Base-by-base conservation (phyloP, 1,140 invertebrate genomes). In the Catajapyx aquilonaris region DNA sequence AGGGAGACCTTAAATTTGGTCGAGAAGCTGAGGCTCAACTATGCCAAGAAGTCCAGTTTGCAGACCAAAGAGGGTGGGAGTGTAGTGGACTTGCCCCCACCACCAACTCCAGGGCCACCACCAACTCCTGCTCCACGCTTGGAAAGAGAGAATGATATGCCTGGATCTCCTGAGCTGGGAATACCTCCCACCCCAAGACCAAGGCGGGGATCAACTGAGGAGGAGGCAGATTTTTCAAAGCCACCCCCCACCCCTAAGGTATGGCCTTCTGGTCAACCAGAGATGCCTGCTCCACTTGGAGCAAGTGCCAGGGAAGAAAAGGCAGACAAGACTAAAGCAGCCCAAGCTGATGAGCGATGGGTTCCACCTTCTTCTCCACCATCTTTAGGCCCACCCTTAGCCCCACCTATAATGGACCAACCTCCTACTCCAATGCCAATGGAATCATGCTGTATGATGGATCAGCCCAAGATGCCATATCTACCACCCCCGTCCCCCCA, bases 1-100 rank as follows among this genome's bases (percentile, higher is more conserved):
- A 57, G 73, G 30, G 79, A 79, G 57, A 81, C 79, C 1, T 52
- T 77, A 19, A 73, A 80, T 57, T 54, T 84, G 13, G 76, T 84
- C 5, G 76, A 81, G 44, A 77, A 81, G 52, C 54, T 83, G 11
- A 56, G 77, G 36, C 66, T 78, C 61, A 68, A 66, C 37, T 53
- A 72, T 42, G 68, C 66, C 10, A 70, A 69, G 43, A 74, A 73
- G 50, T 67, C 67, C 7, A 63, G n/a, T n/a, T n/a, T n/a, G n/a
- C 23, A 21, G 2, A 13, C 20, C 23, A 16, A 15, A 22, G 35
- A 36, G 13, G 17, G 10, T 2, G 17, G 11, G 2, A 16, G 9
- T 2, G 17, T 20, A 11, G 35, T 21, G 19, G 10, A 11, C 2
- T n/a, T 11, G 1, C 23, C 23, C 7, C 7, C 7, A 9, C 23